phyloP scores from a whole-genome alignment of 92 coral and sea anemone species.

The Parazoanthus darwini region DNA sequence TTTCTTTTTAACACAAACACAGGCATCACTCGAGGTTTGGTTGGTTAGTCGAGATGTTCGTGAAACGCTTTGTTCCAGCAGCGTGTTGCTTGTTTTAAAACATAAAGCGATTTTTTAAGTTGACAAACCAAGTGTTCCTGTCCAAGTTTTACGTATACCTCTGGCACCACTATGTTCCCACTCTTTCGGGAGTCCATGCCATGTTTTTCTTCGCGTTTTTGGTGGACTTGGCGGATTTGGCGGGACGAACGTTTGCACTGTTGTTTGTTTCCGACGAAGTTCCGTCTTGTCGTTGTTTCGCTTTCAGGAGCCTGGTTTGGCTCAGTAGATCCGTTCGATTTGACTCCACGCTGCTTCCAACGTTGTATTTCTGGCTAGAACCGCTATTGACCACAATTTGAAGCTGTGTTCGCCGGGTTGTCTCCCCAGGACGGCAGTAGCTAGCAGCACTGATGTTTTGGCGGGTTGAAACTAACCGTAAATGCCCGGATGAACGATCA shows the following conservation, averaged over 20 bases:
- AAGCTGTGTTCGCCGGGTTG: slow-evolving; percentile 41
- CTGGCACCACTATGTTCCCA: neutral
- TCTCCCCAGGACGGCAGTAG: slow-evolving; percentile 45
- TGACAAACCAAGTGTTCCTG: slow-evolving; percentile 47
- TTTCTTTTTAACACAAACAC: slow-evolving; percentile 36
- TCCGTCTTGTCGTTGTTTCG: no score
- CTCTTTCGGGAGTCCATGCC: no score
- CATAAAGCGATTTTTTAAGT: slow-evolving; percentile 56
- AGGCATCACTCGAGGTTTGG: slow-evolving; percentile 43
- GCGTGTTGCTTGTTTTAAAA: slow-evolving; percentile 46
- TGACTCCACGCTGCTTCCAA: no score
- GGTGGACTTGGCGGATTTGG: no score
- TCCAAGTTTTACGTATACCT: slow-evolving; percentile 49
- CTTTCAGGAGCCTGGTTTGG: no score
- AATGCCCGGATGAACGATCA: slow-evolving; percentile 50
- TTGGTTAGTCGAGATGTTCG: slow-evolving; percentile 19
- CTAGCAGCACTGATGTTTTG: slow-evolving; percentile 45
- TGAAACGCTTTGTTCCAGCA: slow-evolving; percentile 52
- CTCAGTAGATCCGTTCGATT: no score
- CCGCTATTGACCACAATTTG: slow-evolving; percentile 19
- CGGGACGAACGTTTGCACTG: no score
- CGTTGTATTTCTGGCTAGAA: slow-evolving; percentile 3
- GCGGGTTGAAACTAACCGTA: slow-evolving; percentile 43
- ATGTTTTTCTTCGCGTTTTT: no score
- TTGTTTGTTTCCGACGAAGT: no score